Percentiles rank a stretch among this genome's conserved stretches.
Conservation (phyloP, 2,113 vertebrate species). For the Salvelinus namaycush region DNA sequence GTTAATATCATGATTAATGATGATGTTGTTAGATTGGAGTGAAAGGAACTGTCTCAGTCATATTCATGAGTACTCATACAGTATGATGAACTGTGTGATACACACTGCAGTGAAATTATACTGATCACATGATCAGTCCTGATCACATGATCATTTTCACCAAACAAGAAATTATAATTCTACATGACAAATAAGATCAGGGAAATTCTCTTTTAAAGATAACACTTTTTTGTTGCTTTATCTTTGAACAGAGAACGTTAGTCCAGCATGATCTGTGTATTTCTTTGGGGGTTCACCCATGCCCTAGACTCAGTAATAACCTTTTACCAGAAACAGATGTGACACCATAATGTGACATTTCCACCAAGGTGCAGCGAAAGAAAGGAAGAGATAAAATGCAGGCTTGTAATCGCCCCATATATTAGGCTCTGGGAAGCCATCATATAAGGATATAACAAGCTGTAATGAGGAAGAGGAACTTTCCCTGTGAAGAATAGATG, state of each 20-base stretch:
- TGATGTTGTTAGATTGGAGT: conserved; percentile 74
- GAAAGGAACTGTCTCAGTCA: conserved; percentile 26
- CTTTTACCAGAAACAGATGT: conserved; percentile 36
- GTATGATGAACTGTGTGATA: background rate
- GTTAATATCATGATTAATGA: background rate
- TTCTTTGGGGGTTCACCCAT: conserved; percentile 24
- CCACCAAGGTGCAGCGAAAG: conserved; percentile 45
- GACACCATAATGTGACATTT: conserved; percentile 50
- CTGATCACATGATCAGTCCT: background rate
- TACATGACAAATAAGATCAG: background rate
- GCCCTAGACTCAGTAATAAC: conserved; percentile 52
- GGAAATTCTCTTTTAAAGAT: background rate
- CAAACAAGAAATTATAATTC: background rate
- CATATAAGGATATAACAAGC: conserved; percentile 62
- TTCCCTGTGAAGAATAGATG: conserved; percentile 49
- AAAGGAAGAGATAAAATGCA: conserved; percentile 7
- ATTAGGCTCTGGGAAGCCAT: conserved; percentile 59
- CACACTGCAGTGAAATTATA: background rate
- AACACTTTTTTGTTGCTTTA: background rate
- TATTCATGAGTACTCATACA: background rate
- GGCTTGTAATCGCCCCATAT: conserved; percentile 57
- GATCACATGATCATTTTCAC: background rate
- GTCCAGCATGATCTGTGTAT: conserved; percentile 26
- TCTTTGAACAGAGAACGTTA: conserved; percentile 40
- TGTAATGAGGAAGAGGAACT: conserved; percentile 51